Base-by-base conservation (phyloP, 2,888 invertebrate species). In the Pasiphila rectangulata region DNA sequence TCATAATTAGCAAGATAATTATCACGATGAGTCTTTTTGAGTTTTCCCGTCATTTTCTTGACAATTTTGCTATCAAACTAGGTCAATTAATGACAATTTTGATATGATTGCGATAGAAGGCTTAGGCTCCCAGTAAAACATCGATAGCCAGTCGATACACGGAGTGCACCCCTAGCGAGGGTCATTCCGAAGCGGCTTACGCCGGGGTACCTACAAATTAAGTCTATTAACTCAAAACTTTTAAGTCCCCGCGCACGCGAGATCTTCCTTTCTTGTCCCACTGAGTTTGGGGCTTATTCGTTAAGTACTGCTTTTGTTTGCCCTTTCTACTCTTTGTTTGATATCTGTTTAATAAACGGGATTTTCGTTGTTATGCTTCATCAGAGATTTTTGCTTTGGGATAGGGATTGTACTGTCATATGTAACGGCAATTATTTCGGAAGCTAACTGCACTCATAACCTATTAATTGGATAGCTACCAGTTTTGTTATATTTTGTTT, bases 211-310 rank as follows among this genome's bases (percentile, higher is more conserved):
- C 83, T 84, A 80, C 85, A 87, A 85, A 86, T 87, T 87, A 88
- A 88, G 86, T 84, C 86, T 82, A 87, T 86, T 85, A 83, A 83
- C 69, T 80, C 76, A 76, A 86, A 88, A 83, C 86, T 88, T 87
- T 86, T 86, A 62, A 86, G 87, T 85, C 88, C 83, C 69, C 72
- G 74, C 72, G 75, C 79, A 77, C 79, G 76, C 80, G 81, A 77
- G 75, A 85, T 83, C 78, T 83, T 81, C 83, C 82, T 79, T 85
- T 85, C 87, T 88, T 87, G 83, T 77, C 72, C 73, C 61, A 63
- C 67, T 42, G 79, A 84, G 79, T 86, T 84, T 68, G 79, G 70
- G 70, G 87, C 82, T 88, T 87, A 87, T 72, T 77, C 77, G 76
- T 65, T 86, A 87, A 86, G 86, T 86, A 85, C 83, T 61, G 67